Evolutionary conservation across 1,140 invertebrate species (phyloP).

Genomic region (Adelges cooleyi): DNA sequence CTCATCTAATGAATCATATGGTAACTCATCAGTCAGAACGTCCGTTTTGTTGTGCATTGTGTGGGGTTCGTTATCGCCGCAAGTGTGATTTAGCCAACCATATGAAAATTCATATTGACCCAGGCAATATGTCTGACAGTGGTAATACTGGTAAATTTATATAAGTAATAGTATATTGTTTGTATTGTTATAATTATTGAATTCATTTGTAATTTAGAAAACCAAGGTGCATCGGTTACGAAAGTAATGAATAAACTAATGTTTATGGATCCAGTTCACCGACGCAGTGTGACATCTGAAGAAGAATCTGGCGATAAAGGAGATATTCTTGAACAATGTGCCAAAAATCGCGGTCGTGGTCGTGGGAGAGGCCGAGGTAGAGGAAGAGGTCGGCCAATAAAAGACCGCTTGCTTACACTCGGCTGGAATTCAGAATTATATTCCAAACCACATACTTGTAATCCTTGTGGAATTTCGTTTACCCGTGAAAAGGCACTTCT

Average conservation of each 20-base stretch:
- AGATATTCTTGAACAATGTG: neutral
- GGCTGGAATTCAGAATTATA: constrained; percentile 20
- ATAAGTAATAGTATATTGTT: too few relatives aligned
- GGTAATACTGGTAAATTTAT: too few relatives aligned
- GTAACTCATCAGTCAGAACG: constrained; percentile 66
- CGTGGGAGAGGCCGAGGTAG: constrained; percentile 1
- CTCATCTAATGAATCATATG: constrained; percentile 72
- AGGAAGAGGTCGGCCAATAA: constrained; percentile 14
- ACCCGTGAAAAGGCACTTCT: constrained; percentile 65
- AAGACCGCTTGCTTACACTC: constrained; percentile 7
- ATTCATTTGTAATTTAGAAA: constrained; percentile 5
- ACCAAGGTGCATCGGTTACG: constrained; percentile 5
- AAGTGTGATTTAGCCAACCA: constrained; percentile 69
- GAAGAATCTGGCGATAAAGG: neutral
- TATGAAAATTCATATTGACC: constrained; percentile 58
- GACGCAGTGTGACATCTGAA: neutral
- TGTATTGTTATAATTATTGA: too few relatives aligned
- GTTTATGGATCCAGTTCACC: neutral
- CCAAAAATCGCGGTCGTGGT: neutral
- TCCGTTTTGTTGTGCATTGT: constrained; percentile 57
- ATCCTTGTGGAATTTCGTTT: constrained; percentile 64
- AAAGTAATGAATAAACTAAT: constrained; percentile 27
- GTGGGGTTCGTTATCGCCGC: constrained; percentile 60
- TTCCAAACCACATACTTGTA: constrained; percentile 63
- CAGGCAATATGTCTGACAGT: neutral